Conservation (phyloP, 2,888 invertebrate genomes). For the Drosophila basisetae region DNA sequence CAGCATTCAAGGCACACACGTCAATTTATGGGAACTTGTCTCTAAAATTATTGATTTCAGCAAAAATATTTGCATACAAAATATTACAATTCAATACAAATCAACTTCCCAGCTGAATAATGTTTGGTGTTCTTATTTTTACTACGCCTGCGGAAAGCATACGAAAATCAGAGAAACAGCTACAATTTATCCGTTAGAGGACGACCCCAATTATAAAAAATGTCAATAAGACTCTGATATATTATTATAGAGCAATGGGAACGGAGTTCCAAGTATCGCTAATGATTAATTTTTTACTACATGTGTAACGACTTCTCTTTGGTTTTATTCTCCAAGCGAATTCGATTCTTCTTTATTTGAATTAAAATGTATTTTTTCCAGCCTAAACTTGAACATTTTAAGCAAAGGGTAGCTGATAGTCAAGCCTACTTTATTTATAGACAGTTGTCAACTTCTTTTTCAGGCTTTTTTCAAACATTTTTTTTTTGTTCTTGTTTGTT, state of each 20-base stretch:
- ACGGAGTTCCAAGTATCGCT: too few species aligned
- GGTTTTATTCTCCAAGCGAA: background rate
- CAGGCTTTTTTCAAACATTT: background rate
- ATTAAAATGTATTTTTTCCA: background rate
- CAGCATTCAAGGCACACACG: background rate
- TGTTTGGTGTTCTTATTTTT: background rate
- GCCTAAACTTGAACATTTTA: background rate
- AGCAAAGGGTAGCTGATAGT: background rate
- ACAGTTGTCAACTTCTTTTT: conserved; percentile 27
- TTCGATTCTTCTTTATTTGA: background rate
- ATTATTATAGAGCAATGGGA: too few species aligned
- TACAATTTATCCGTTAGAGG: background rate
- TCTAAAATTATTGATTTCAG: background rate
- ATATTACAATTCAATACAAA: background rate
- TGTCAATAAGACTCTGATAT: background rate
- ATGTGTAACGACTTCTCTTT: background rate
- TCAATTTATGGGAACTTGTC: background rate
- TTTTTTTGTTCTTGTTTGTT: conserved; percentile 12
- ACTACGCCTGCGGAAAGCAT: background rate
- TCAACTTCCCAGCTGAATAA: background rate
- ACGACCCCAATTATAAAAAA: background rate
- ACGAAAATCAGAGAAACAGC: background rate
- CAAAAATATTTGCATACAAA: background rate
- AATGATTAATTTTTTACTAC: background rate
- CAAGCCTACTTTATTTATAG: background rate